A percentile compares a stretch with the other conserved stretches of the same genome.
Evolutionary conservation across 2,888 invertebrate genomes (phyloP).

Genomic region (Frankliniella fusca): DNA sequence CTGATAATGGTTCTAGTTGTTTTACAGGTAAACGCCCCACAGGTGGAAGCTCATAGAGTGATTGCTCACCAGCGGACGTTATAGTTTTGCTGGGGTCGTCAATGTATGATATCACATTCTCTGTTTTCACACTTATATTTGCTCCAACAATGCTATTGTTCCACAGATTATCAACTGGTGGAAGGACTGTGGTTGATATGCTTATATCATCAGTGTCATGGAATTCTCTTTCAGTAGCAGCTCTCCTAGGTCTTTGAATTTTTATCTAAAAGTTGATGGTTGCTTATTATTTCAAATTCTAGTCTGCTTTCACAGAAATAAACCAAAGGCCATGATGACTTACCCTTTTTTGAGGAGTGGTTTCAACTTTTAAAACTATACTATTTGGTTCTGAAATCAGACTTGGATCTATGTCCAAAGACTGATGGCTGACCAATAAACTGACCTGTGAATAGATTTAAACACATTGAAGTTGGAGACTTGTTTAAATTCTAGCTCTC

Average conservation of each 20-base stretch:
- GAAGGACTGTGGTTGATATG: not conserved
- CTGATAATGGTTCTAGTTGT: not conserved
- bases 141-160: slow-evolving; percentile 18
- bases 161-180: slow-evolving; percentile 9
- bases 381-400: not conserved
- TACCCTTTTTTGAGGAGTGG: slow-evolving; percentile 1
- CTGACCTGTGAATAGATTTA: not conserved
- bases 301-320: no score
- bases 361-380: slow-evolving; percentile 4
- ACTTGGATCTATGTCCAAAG: not conserved
- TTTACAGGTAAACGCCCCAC: slow-evolving; percentile 3
- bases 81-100: not conserved
- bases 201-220: not conserved
- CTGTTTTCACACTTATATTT: slow-evolving; percentile 6
- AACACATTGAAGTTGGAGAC: no score
- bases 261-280: not conserved
- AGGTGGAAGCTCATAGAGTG: not conserved
- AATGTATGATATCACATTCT: not conserved
- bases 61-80: not conserved
- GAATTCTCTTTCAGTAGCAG: not conserved
- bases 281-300: not conserved
- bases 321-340: not conserved
- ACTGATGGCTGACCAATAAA: not conserved
- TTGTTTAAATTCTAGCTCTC: no score
- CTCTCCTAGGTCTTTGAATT: not conserved